Percentiles rank a stretch among this genome's conserved stretches.
phyloP scores from a whole-genome alignment of 2,888 invertebrate species.

The Podotricha telesiphe region DNA sequence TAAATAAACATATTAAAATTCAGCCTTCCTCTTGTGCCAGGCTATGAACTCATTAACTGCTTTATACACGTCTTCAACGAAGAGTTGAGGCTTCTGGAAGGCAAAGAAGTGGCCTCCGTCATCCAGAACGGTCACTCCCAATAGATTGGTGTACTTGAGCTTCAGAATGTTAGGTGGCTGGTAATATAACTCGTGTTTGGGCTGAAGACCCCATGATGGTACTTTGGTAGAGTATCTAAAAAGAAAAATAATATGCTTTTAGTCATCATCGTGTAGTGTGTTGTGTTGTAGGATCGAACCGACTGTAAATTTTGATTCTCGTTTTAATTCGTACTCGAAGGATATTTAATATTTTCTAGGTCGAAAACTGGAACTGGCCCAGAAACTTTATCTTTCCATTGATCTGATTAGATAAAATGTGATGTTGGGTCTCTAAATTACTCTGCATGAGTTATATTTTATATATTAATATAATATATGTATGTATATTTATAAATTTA shows the following conservation, averaged over 20 bases:
- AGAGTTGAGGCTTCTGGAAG: slow-evolving; percentile 86
- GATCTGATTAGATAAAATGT: too few relatives aligned
- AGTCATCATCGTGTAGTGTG: too few relatives aligned
- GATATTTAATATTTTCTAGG: too few relatives aligned
- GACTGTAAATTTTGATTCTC: too few relatives aligned
- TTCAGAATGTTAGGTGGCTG: slow-evolving; percentile 81
- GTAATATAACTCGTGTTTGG: slow-evolving; percentile 85
- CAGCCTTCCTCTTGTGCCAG: slow-evolving; percentile 11
- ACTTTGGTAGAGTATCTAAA: slow-evolving; percentile 74
- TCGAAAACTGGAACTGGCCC: too few relatives aligned
- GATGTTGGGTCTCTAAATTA: too few relatives aligned
- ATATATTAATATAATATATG: too few relatives aligned
- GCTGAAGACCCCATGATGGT: slow-evolving; percentile 87
- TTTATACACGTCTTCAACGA: slow-evolving; percentile 85
- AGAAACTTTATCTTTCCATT: too few relatives aligned
- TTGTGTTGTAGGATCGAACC: too few relatives aligned
- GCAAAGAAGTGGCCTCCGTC: slow-evolving; percentile 92
- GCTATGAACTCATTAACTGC: slow-evolving; percentile 43
- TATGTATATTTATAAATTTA: too few relatives aligned
- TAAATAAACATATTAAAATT: slow-evolving; percentile 2
- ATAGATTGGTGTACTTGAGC: slow-evolving; percentile 84
- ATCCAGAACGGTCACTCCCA: slow-evolving; percentile 83
- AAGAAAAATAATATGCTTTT: neutral
- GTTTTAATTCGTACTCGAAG: too few relatives aligned
- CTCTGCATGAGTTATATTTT: too few relatives aligned